These are phyloP conservation scores for Drosophila subobscura DNA, from an alignment of 1,140 invertebrate genomes.

Conservation along the genomic window DNA sequence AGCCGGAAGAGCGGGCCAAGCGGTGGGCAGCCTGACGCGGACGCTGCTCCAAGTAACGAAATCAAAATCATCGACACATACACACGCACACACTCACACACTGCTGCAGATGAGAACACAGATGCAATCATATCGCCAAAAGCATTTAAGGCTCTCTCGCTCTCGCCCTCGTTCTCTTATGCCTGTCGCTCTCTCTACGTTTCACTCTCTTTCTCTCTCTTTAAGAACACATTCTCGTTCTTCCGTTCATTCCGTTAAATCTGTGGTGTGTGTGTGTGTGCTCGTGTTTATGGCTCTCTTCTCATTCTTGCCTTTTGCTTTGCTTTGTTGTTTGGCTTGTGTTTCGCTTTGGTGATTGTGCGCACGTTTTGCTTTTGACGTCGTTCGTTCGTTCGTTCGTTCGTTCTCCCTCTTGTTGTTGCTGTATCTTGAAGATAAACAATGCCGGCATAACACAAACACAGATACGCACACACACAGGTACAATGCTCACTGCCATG, in stretches of 20 bases:
- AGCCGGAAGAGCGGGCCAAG: neutral
- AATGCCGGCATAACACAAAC: conserved; percentile 75
- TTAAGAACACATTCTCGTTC: conserved; percentile 37
- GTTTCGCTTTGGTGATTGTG: conserved; percentile 43
- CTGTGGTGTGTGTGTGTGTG: conserved; percentile 1
- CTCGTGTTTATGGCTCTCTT: conserved; percentile 6
- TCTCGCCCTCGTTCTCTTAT: conserved; percentile 2
- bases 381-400: conserved; percentile 19
- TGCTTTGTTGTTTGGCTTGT: conserved; percentile 37
- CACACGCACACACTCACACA: conserved; percentile 14
- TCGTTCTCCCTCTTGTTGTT: conserved; percentile 1
- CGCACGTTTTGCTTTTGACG: conserved; percentile 76
- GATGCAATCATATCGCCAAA: neutral
- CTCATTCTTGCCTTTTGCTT: conserved; percentile 23
- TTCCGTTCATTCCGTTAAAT: conserved; percentile 1
- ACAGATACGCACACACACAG: conserved; percentile 17
- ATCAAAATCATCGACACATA: conserved; percentile 73
- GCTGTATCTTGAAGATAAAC: conserved; percentile 78
- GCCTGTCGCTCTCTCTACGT: conserved; percentile 2
- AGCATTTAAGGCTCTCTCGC: too few relatives aligned
- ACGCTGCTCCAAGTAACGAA: conserved; percentile 72
- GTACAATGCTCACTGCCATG: conserved; percentile 4
- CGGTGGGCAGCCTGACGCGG: conserved; percentile 44
- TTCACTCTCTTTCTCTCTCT: conserved; percentile 16
- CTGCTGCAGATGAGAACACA: conserved; percentile 31